phyloP scores from a whole-genome alignment of 2,888 invertebrate genomes.

The Geophilus truncorum region DNA sequence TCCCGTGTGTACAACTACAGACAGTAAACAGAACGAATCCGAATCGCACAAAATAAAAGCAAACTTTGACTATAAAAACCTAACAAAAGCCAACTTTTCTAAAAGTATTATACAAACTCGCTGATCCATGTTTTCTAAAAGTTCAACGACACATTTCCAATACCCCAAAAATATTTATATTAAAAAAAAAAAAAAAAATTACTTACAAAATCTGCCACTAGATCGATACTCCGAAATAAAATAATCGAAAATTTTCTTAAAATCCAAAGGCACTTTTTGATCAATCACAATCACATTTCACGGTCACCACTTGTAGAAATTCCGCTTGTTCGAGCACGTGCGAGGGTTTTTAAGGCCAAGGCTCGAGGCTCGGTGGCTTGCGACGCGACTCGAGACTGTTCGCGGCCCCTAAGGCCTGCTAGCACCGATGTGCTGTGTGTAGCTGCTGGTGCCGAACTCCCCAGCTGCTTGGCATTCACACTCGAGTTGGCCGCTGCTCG shows the following conservation, averaged over 20 bases:
- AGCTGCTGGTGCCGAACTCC: neutral
- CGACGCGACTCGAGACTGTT: neutral
- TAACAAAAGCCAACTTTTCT: neutral
- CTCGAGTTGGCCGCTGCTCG: constrained; percentile 15
- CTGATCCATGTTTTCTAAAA: neutral
- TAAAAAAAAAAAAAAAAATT: neutral
- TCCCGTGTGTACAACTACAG: neutral
- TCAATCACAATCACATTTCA: constrained; percentile 7
- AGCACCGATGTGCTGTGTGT: neutral
- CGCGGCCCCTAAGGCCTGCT: no score
- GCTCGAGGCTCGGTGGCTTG: neutral
- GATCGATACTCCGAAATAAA: neutral
- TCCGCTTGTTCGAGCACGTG: neutral
- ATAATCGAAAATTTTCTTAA: neutral
- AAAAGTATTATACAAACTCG: neutral
- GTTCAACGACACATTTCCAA: neutral
- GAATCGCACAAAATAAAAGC: neutral
- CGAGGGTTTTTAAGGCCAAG: neutral
- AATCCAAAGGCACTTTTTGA: constrained; percentile 14
- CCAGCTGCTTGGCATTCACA: constrained; percentile 24
- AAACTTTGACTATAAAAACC: neutral
- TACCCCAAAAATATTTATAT: neutral
- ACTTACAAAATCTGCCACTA: neutral
- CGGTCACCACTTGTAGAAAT: neutral
- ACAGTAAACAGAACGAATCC: neutral